Percentiles rank a stretch among this genome's conserved stretches.
Evolutionary conservation across 1,140 invertebrate genomes (phyloP).

Genomic region (Zaprionus gabonicus): DNA sequence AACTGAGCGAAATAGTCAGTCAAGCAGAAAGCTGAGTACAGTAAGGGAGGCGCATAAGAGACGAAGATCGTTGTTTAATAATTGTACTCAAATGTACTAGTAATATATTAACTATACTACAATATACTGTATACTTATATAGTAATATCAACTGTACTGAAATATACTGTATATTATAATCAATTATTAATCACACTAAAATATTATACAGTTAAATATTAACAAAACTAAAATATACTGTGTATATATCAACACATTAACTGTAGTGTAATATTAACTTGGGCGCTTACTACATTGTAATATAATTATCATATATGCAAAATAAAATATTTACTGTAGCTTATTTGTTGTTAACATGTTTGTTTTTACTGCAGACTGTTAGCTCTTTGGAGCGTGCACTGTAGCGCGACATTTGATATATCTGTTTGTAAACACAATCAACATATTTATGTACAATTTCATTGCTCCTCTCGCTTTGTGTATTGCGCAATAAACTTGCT

Average conservation of each 20-base stretch:
- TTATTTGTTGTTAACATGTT: background rate
- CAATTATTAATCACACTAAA: background rate
- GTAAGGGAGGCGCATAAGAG: background rate
- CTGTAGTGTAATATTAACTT: background rate
- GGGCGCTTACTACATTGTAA: background rate
- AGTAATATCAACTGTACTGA: background rate
- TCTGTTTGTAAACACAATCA: background rate
- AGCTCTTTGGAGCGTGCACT: constrained; percentile 1
- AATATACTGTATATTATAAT: background rate
- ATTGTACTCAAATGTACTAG: background rate
- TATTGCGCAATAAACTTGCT: constrained; percentile 1
- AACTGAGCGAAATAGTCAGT: background rate
- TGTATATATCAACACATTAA: background rate
- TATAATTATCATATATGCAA: background rate
- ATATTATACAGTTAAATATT: background rate
- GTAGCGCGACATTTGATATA: constrained; percentile 10
- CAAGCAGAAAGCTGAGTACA: background rate
- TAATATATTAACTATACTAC: background rate
- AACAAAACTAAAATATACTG: background rate
- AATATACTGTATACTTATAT: background rate
- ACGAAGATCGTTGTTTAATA: background rate
- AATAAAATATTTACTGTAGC: background rate
- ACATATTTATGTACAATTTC: constrained; percentile 4
- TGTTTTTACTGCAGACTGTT: background rate
- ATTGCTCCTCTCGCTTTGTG: background rate